Conservation (phyloP, 2,888 invertebrate species). For the Diadegma fenestrale region DNA sequence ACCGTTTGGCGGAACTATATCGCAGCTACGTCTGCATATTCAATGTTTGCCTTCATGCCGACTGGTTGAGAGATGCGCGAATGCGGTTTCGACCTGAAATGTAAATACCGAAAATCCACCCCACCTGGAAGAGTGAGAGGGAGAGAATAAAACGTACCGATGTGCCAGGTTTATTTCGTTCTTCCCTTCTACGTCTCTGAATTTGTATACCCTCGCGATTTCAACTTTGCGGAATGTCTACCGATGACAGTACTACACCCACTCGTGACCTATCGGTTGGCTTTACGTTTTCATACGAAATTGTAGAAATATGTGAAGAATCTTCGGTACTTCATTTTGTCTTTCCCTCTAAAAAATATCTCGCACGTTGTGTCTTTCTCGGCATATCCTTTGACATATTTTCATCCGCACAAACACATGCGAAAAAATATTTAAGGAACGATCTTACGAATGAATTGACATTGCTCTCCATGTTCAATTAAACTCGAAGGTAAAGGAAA, state of each 20-base stretch:
- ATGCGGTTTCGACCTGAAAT: conserved; percentile 64
- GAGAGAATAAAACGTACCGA: conserved; percentile 13
- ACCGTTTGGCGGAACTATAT: conserved; percentile 57
- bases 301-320: background rate
- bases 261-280: conserved; percentile 1
- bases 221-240: background rate
- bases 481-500: background rate
- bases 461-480: background rate
- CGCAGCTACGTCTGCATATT: conserved; percentile 68
- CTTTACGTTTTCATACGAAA: background rate
- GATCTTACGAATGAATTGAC: background rate
- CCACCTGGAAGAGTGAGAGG: background rate
- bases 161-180: conserved; percentile 42
- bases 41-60: conserved; percentile 68
- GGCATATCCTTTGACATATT: background rate
- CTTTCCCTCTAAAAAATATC: background rate
- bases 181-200: background rate
- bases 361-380: background rate
- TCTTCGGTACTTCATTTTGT: background rate
- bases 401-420: background rate
- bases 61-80: conserved; percentile 59
- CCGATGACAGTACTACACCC: background rate
- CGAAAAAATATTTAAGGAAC: background rate
- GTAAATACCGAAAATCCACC: conserved; percentile 63
- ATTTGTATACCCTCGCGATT: conserved; percentile 9